These are phyloP conservation scores for Pollicipes pollicipes DNA, from an alignment of 1,140 invertebrate genomes.

Conservation along the genomic window DNA sequence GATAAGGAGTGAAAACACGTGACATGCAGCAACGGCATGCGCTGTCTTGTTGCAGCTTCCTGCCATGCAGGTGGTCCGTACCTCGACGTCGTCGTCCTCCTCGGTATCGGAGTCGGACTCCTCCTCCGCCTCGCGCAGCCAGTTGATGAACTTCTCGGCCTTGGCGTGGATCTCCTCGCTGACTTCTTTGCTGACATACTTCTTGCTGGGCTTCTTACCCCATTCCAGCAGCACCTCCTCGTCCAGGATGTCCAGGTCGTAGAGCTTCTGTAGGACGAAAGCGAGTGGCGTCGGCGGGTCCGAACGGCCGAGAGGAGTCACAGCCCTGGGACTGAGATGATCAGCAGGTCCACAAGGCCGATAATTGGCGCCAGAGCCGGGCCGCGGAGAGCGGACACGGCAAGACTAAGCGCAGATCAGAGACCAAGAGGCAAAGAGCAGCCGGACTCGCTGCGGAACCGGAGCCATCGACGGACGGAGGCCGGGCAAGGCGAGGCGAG, in stretches of 20 bases:
- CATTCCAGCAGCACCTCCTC: slow-evolving; percentile 88
- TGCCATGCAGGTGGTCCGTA: slow-evolving; percentile 16
- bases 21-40: neutral
- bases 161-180: slow-evolving; percentile 80
- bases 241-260: slow-evolving; percentile 85
- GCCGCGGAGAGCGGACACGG: too few relatives aligned
- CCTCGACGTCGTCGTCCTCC: slow-evolving; percentile 50
- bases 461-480: too few relatives aligned
- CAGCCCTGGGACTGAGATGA: too few relatives aligned
- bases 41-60: slow-evolving; percentile 1
- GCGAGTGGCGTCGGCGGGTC: too few relatives aligned
- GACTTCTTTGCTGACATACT: slow-evolving; percentile 79
- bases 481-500: too few relatives aligned
- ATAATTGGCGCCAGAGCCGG: too few relatives aligned
- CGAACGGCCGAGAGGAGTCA: too few relatives aligned
- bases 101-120: slow-evolving; percentile 56
- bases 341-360: too few relatives aligned
- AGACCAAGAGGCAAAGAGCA: too few relatives aligned
- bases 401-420: too few relatives aligned
- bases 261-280: slow-evolving; percentile 45
- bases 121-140: slow-evolving; percentile 92
- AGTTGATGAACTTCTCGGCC: slow-evolving; percentile 83
- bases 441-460: too few relatives aligned
- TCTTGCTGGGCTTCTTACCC: slow-evolving; percentile 81
- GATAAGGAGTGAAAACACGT: slow-evolving; percentile 1